Base-by-base conservation (phyloP, 2,888 invertebrate genomes). In the Philhelius pedissequus region DNA sequence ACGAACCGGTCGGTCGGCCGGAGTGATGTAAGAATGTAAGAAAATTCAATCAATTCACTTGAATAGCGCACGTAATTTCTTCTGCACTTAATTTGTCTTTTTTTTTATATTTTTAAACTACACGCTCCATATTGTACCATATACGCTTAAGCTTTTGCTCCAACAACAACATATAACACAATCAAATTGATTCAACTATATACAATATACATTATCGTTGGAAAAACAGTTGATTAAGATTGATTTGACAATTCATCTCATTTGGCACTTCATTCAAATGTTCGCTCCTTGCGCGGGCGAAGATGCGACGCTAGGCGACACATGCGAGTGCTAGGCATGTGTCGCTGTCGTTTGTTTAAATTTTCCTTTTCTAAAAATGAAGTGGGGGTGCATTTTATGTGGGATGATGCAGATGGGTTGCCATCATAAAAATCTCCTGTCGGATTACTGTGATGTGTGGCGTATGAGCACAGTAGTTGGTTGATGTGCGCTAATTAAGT, bases 181-280 rank as follows among this genome's bases (percentile, higher is more conserved):
- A 68, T 77, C 50, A 77, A 82, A 77, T 75, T 77, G 77, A 73
- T 82, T 82, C 71, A 71, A 77, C 45, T 22, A 45, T 45, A 20
- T 4, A 35, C 2, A 2, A 13, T 13, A 11, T 48, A 69, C n/a
- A 56, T 27, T 62, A 66, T 74, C 38, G 80, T 66, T 66, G 38
- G 62, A 27, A 50, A 69, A 79, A 79, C 66, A 74, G 64, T 83
- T 84, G 84, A 84, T 84, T 84, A 84, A 84, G 84, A 84, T 84
- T 84, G 84, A 84, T 84, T 76, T 84, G 84, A 84, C 70, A 76
- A 84, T 79, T 79, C 75, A 80, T 79, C 80, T 80, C 84, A 76
- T 84, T 84, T 84, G 80, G 80, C 80, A 80, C 80, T 75, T 80
- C 75, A 71, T 84, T 84, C 84, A 84, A 76, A 71, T 84, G 48